These are phyloP conservation scores for Eupithecia pulchellata DNA, from an alignment of 2,888 invertebrate species.

Conservation along the genomic window DNA sequence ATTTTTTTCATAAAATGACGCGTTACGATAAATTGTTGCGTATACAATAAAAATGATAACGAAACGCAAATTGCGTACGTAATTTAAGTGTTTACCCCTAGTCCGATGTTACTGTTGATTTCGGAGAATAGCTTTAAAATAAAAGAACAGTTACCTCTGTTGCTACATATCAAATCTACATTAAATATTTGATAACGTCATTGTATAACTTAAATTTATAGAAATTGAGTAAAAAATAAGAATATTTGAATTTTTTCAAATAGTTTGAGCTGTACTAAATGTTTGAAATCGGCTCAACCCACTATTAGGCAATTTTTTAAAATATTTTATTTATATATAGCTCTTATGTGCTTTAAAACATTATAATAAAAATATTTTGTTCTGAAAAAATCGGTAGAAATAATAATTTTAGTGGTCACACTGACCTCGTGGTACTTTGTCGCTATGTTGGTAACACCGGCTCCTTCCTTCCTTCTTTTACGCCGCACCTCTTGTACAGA, in stretches of 20 bases:
- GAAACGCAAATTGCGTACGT: slow-evolving; percentile 61
- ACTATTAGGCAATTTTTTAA: neutral
- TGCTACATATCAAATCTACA: neutral
- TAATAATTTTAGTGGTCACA: slow-evolving; percentile 53
- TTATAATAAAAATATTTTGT: slow-evolving; percentile 26
- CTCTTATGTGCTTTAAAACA: neutral
- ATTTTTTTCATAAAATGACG: neutral
- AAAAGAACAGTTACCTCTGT: neutral
- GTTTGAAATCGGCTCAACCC: neutral
- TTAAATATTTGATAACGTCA: neutral
- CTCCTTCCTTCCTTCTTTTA: slow-evolving; percentile 84
- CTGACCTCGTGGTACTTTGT: slow-evolving; percentile 81
- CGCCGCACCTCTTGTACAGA: slow-evolving; percentile 82
- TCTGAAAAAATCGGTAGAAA: slow-evolving; percentile 42
- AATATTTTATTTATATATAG: neutral
- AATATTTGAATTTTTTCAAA: neutral
- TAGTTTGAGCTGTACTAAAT: neutral
- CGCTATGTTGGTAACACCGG: slow-evolving; percentile 77
- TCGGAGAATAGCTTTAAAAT: neutral
- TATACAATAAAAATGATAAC: slow-evolving; percentile 33
- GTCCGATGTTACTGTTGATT: slow-evolving; percentile 35
- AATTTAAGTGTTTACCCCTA: slow-evolving; percentile 55
- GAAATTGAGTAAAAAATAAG: neutral
- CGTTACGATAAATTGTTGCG: neutral
- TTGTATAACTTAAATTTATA: neutral